Conservation (phyloP, 2,113 vertebrate species). For the Laterallus jamaicensis region DNA sequence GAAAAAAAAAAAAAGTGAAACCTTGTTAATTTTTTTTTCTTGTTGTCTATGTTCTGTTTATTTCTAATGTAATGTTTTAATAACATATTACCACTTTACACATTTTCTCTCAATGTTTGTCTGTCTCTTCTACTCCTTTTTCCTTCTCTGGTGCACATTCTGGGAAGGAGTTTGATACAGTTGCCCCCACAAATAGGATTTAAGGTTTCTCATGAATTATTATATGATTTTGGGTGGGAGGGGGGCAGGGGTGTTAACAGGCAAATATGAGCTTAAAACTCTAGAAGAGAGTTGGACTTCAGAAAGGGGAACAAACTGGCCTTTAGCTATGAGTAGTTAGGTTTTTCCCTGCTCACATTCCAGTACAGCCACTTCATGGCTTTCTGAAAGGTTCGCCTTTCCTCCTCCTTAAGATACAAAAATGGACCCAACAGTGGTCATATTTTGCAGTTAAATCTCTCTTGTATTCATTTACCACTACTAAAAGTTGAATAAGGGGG, state of each 20-base stretch:
- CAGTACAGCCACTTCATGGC: background rate
- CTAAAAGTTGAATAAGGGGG: background rate
- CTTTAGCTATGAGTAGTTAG: background rate
- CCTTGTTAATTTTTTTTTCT: conserved; percentile 53
- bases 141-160: background rate
- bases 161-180: background rate
- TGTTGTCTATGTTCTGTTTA: conserved; percentile 60
- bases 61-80: conserved; percentile 62
- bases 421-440: background rate
- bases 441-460: background rate
- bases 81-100: conserved; percentile 49
- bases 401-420: background rate
- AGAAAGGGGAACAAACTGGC: background rate
- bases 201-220: background rate
- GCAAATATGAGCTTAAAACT: background rate
- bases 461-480: background rate
- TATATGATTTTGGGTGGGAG: background rate
- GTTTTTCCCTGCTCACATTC: background rate
- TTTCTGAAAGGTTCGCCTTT: background rate
- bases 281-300: background rate
- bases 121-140: background rate
- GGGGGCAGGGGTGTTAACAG: too few species aligned
- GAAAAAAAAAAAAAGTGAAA: conserved; percentile 55
- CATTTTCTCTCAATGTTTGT: conserved; percentile 19
- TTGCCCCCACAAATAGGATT: background rate